A percentile compares a stretch with the other conserved stretches of the same genome.
Evolutionary conservation across 2,113 vertebrate species (phyloP).

Genomic region (western clawed frog (Xenopus tropicalis)): UCB_Xtro_10.0 CM004444.2:135075001-135075500

Average conservation of each 20-base stretch:
- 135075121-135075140: conserved; percentile 4
- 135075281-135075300: neutral
- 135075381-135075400: neutral
- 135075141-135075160: conserved; percentile 23
- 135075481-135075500: neutral
- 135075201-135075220: conserved; percentile 32
- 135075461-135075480: neutral
- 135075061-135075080: conserved; percentile 33
- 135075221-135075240: neutral
- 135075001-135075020: conserved; percentile 45
- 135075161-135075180: conserved; percentile 22
- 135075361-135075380: conserved; percentile 13
- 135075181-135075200: conserved; percentile 25
- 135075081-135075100: conserved; percentile 26
- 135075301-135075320: neutral
- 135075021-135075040: conserved; percentile 35
- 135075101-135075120: conserved; percentile 1
- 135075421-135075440: too few relatives aligned
- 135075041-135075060: conserved; percentile 37
- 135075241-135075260: neutral
- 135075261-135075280: too few relatives aligned
- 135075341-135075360: conserved; percentile 12
- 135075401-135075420: neutral
- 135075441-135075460: too few relatives aligned
- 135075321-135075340: conserved; percentile 7